A percentile compares a stretch with the other conserved stretches of the same genome.
phyloP scores from a whole-genome alignment of 2,113 vertebrate genomes.

The Vulpes vulpes region DNA sequence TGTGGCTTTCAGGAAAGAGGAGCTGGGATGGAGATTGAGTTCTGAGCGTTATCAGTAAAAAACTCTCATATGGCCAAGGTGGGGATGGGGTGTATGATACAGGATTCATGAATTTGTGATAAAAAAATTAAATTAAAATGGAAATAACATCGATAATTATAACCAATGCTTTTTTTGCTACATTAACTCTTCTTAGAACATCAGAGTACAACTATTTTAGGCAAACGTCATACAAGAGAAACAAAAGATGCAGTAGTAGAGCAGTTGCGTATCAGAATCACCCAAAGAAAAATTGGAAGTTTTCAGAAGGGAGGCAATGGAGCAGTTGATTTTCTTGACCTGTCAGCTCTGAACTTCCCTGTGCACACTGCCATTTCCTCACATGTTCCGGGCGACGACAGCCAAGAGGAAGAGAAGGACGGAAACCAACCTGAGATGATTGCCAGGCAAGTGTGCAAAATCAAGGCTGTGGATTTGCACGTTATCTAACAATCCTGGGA shows the following conservation, averaged over 20 bases:
- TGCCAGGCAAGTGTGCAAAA: background rate
- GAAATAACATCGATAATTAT: constrained; percentile 6
- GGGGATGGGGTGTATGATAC: background rate
- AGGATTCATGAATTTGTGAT: background rate
- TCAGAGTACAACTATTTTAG: background rate
- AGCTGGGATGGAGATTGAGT: background rate
- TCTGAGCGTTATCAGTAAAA: background rate
- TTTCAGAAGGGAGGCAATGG: background rate
- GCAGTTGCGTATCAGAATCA: background rate
- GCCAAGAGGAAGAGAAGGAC: background rate
- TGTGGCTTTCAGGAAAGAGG: background rate
- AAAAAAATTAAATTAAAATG: constrained; percentile 25
- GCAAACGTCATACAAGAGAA: background rate
- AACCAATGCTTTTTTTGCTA: background rate
- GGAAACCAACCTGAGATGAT: constrained; percentile 51
- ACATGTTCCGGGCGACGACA: background rate
- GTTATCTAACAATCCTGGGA: constrained; percentile 36
- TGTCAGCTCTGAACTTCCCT: background rate
- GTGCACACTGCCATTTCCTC: background rate
- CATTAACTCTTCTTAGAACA: background rate
- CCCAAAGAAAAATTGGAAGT: background rate
- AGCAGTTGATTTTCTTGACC: background rate
- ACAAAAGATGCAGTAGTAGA: background rate
- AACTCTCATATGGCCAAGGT: background rate
- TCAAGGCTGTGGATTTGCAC: constrained; percentile 7